These are phyloP conservation scores for Lacerta viridis DNA, from an alignment of 2,797 vertebrate species.

Conservation along the genomic window DNA sequence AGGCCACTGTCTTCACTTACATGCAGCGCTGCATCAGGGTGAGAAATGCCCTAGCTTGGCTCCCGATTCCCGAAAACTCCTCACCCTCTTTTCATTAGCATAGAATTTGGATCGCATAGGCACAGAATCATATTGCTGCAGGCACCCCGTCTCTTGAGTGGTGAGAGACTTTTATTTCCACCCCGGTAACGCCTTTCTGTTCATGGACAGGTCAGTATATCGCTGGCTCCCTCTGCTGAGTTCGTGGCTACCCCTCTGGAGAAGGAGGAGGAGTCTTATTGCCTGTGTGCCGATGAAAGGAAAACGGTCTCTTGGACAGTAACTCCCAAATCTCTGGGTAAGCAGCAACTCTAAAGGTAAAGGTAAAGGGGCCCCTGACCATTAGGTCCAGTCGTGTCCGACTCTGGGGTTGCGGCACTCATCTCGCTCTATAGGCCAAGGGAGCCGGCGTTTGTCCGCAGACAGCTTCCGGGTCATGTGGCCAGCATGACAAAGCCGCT, in stretches of 20 bases:
- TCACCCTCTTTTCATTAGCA: neutral
- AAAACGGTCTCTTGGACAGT: constrained; percentile 76
- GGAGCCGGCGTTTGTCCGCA: no score
- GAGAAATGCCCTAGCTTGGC: no score
- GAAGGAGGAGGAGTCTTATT: constrained; percentile 64
- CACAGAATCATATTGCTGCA: neutral
- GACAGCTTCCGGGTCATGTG: no score
- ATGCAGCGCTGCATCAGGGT: no score
- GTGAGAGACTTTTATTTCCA: neutral
- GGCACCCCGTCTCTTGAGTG: no score
- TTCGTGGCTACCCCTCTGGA: constrained; percentile 50
- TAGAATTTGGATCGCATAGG: neutral
- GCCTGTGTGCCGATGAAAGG: constrained; percentile 72
- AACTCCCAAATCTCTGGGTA: constrained; percentile 74
- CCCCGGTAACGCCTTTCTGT: constrained; percentile 24
- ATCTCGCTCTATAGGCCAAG: no score
- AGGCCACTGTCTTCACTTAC: no score
- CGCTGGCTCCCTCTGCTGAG: constrained; percentile 62
- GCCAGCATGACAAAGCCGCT: no score
- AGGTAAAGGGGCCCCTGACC: no score
- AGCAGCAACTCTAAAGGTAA: neutral
- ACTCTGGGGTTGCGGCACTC: no score
- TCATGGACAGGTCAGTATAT: constrained; percentile 69
- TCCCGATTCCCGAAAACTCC: neutral
- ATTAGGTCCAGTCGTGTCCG: no score